Evolutionary conservation across 2,797 vertebrate genomes (phyloP).

Genomic region (Hirundo rustica): DNA sequence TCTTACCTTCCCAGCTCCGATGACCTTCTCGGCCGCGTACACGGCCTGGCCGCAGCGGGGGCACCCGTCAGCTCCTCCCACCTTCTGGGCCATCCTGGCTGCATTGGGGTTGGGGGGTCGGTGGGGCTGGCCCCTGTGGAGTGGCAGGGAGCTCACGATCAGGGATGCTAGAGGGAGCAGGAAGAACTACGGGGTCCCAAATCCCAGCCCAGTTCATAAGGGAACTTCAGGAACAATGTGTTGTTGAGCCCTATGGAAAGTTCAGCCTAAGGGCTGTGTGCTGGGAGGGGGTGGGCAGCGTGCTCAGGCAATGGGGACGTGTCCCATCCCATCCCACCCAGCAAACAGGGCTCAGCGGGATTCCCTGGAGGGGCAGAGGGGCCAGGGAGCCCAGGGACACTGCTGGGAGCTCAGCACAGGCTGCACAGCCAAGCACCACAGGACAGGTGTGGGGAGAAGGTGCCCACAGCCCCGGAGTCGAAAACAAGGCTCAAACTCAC

Average conservation of each 20-base stretch:
- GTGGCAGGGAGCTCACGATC: background rate
- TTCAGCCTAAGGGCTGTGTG: background rate
- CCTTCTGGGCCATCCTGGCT: conserved; percentile 86
- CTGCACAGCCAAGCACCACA: background rate
- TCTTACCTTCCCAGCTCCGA: conserved; percentile 91
- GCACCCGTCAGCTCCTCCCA: conserved; percentile 86
- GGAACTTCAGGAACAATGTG: background rate
- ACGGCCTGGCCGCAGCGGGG: conserved; percentile 89
- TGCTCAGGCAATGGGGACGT: background rate
- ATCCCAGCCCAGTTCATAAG: background rate
- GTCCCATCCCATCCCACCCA: background rate
- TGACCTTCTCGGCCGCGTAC: conserved; percentile 93
- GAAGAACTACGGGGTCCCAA: background rate
- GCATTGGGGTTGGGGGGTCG: conserved; percentile 85
- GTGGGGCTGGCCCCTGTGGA: conserved; percentile 77
- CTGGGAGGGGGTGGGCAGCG: background rate
- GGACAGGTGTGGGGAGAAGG: background rate
- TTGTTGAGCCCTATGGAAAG: background rate
- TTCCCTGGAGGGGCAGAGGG: background rate
- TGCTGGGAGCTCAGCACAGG: background rate
- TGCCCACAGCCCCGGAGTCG: accelerated
- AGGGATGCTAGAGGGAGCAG: background rate
- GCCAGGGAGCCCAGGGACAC: background rate
- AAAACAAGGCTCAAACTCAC: conserved; percentile 76
- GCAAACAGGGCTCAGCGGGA: background rate